Base-by-base conservation (phyloP, 2,113 vertebrate species). In the Craseonycteris thonglongyai region DNA sequence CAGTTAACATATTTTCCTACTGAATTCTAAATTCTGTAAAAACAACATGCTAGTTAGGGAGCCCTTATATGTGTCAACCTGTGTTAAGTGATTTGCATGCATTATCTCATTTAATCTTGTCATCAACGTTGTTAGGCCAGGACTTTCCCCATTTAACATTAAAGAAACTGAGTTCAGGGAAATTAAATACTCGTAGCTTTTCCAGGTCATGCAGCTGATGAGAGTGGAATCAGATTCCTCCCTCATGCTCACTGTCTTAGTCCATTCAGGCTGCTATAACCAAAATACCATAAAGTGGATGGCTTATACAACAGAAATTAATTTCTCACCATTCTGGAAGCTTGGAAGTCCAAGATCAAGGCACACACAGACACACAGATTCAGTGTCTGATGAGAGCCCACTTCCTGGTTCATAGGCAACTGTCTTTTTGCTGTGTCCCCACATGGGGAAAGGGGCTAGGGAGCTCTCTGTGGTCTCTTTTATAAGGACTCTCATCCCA, bases 21-120 rank as follows among this genome's bases (percentile, higher is more conserved):
- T 59, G 56, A 59, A 92, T 71, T 92, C 66, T 81, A 85, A 96
- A 88, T 91, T 76, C 80, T 65, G 30, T 56, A 92, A 68, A 82
- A 66, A 88, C 9, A 38, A 93, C 87, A 87, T 71, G 79, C 40
- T 89, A 63, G 78, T 90, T 47, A 59, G n/a, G 68, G 92, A 89
- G 38, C 38, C 35, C 8, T 42, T 65, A 35, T 81, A n/a, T 30
- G 42, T 86, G 79, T n/a, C 9, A 59, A 14, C 6, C 49, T 38
- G 10, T 51, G 71, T 59, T 88, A 42, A 82, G 40, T 47, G 26
- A 87, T n/a, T n/a, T 61, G 61, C 38, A 30, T 8, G 24, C 1
- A 11, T 87, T 58, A 33, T 83, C 72, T 86, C 47, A 61, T 54
- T 61, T 82, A 88, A 96, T 69, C n/a, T 35, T 45, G 74, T 71